These are phyloP conservation scores for Calliopsis andreniformis DNA, from an alignment of 1,140 invertebrate species.

Conservation along the genomic window DNA sequence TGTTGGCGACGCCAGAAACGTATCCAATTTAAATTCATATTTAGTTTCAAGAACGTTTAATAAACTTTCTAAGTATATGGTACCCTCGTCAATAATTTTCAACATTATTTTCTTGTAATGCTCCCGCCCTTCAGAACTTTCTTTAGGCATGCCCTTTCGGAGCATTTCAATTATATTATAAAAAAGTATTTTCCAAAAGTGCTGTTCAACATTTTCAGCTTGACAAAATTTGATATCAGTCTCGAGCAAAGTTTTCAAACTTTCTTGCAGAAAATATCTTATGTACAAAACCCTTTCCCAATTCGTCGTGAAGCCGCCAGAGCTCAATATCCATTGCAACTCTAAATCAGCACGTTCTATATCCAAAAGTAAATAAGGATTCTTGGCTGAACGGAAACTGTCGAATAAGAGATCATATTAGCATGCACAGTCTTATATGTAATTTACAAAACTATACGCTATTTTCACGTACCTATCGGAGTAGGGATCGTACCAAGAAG, in stretches of 20 bases:
- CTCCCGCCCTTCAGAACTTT: conserved; percentile 79
- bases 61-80: conserved; percentile 89
- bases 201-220: conserved; percentile 93
- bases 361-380: conserved; percentile 82
- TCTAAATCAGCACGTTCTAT: conserved; percentile 83
- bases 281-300: conserved; percentile 82
- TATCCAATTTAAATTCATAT: conserved; percentile 88
- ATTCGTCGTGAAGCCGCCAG: conserved; percentile 76
- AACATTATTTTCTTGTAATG: conserved; percentile 86
- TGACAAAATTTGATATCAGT: conserved; percentile 94
- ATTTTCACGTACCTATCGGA: conserved; percentile 77
- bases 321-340: conserved; percentile 81
- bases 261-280: conserved; percentile 85
- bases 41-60: conserved; percentile 87
- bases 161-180: conserved; percentile 94
- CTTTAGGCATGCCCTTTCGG: conserved; percentile 84
- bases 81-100: conserved; percentile 90
- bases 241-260: conserved; percentile 88
- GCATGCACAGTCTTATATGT: not conserved
- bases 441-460: not conserved
- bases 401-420: conserved; percentile 49
- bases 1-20: conserved; percentile 77
- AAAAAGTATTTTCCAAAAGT: conserved; percentile 95
- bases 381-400: conserved; percentile 81
- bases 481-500: conserved; percentile 83